Conservation (phyloP, 2,888 invertebrate species). For the Drosophila quinaria region DNA sequence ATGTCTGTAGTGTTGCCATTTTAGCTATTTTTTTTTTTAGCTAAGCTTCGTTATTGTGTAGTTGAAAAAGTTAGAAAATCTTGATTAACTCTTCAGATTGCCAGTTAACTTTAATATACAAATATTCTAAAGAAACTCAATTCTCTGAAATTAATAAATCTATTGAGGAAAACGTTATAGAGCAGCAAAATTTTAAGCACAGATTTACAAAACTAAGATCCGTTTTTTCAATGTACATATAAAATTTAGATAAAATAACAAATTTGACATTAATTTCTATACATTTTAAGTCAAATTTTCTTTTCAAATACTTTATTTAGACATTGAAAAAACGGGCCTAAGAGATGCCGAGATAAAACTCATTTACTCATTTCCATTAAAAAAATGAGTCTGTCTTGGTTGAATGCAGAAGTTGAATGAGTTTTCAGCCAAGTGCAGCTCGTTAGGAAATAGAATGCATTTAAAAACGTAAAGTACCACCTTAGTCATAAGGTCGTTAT, state of each 20-base stretch:
- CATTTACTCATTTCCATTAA: neutral
- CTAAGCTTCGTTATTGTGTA: neutral
- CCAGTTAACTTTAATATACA: no score
- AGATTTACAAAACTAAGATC: neutral
- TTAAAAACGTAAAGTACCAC: no score
- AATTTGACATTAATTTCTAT: no score
- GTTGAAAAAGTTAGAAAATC: neutral
- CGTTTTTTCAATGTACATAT: no score
- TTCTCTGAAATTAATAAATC: no score
- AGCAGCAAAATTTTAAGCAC: neutral
- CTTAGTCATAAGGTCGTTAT: neutral
- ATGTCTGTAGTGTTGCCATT: slow-evolving; percentile 26
- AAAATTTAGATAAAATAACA: no score
- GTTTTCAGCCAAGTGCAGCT: neutral
- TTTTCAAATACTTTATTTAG: no score
- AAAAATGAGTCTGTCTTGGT: neutral
- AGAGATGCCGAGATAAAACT: neutral
- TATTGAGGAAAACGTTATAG: neutral
- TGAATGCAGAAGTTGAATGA: neutral
- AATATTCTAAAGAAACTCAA: no score
- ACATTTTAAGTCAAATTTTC: no score
- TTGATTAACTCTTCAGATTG: no score
- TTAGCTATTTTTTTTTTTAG: slow-evolving; percentile 1
- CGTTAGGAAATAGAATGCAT: neutral
- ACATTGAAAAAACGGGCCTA: no score